Evolutionary conservation across 2,888 invertebrate species (phyloP), one percentile per base, ranked within the genome.

Genomic region (Polietes domitor): DNA sequence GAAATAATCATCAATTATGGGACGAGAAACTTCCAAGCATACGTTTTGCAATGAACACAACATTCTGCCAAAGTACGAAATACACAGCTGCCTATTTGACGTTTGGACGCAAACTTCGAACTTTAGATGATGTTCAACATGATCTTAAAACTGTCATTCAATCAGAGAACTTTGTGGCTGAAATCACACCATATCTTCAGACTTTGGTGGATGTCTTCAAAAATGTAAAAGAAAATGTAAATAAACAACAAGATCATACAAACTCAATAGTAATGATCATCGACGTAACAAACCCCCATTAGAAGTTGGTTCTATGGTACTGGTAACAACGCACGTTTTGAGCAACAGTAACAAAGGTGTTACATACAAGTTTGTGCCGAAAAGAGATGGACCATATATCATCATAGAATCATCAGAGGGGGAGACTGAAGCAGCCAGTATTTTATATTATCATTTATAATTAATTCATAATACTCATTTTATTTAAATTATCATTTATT

Each of bases 91-190:
- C 91, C 0, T 91, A 87, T 58, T 71, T 91, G 0, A 91, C 88
- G 24, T 89, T 89, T 53, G 92, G 88, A 0, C 76, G 91, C 71
- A 90, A 92, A 80, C 37, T 91, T 0, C 79, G 91, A 15, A 88
- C 89, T 0, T 74, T 87, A 87, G 87, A 88, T 76, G 91, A 91
- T 43, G 87, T 87, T n/a, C 24, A 78, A 2, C 84, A 85, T 28
- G 89, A 91, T 77, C 70, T 89, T 15, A 72, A 86, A 53, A 28
- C 75, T 0, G 86, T 90, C n/a, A 68, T 88, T 0, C 43, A 85
- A 12, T 71, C 77, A 6, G 90, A 91, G 77, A 84, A 77, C 43
- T 84, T 86, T 50, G 47, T 86, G 3, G 79, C 85, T n/a, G 17
- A 53, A 53, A 53, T 53, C 21, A 53, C 53, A 2, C 19, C 53